Conservation (phyloP, 2,113 vertebrate species). For the Hydrochoerus hydrochaeris region DNA sequence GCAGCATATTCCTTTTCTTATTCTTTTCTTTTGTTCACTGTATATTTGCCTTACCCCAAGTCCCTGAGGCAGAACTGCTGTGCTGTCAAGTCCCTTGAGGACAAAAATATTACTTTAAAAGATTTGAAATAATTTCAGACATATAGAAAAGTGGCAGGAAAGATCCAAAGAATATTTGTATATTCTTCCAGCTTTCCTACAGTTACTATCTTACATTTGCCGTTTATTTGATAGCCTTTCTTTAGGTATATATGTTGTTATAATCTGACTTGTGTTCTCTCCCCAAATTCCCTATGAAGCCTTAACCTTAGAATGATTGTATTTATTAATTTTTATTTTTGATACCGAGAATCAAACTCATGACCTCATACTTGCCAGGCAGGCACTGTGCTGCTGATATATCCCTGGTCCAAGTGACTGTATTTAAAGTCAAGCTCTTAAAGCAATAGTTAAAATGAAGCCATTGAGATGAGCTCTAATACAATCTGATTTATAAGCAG, state of each 20-base stretch:
- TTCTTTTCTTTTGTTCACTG: not conserved
- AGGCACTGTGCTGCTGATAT: too few relatives aligned
- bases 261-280: not conserved
- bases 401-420: not conserved
- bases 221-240: not conserved
- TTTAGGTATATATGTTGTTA: not conserved
- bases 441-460: not conserved
- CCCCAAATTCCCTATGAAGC: not conserved
- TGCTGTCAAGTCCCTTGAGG: not conserved
- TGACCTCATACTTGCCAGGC: too few relatives aligned
- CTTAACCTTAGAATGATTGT: not conserved
- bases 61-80: too few relatives aligned
- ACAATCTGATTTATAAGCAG: not conserved
- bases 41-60: not conserved
- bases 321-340: too few relatives aligned
- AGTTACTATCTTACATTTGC: not conserved
- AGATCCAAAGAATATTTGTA: not conserved
- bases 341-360: too few relatives aligned
- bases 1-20: not conserved
- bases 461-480: not conserved
- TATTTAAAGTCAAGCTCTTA: not conserved
- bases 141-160: not conserved
- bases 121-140: slow-evolving; percentile 5
- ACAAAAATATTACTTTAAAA: not conserved
- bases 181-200: not conserved